Percentiles rank a stretch among this genome's conserved stretches.
Conservation (phyloP, 2,888 invertebrate genomes). For the Mimumesa dahlbomi region DNA sequence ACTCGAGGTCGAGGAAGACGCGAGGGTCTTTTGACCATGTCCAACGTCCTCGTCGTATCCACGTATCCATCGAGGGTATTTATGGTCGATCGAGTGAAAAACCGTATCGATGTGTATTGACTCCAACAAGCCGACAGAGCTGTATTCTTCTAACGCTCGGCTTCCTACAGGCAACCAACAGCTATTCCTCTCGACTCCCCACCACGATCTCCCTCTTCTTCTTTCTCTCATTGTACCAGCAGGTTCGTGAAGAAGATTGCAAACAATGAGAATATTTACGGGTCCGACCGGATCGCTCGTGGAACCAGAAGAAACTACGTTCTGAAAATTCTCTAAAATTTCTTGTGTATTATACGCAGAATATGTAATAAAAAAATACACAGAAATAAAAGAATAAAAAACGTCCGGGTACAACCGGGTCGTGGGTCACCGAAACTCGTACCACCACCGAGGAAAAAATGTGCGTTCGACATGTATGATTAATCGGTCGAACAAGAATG, state of each 20-base stretch:
- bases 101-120: constrained; percentile 32
- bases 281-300: not conserved
- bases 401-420: no score
- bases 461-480: no score
- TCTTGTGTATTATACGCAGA: no score
- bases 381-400: no score
- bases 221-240: constrained; percentile 17
- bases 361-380: no score
- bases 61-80: constrained; percentile 4
- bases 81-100: constrained; percentile 17
- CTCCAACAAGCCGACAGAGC: constrained; percentile 21
- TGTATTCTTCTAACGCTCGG: constrained; percentile 2
- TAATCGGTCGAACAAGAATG: not conserved
- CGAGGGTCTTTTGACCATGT: not conserved
- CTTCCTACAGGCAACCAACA: constrained; percentile 15
- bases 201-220: not conserved
- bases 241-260: not conserved
- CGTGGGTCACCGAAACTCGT: no score
- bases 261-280: not conserved
- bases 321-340: no score
- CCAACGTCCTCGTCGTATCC: constrained; percentile 3
- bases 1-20: not conserved
- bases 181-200: constrained; percentile 2
- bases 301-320: constrained; percentile 1
- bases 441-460: no score